These are phyloP conservation scores for Drosophila macrospina DNA, from an alignment of 2,888 invertebrate genomes.

Conservation along the genomic window DNA sequence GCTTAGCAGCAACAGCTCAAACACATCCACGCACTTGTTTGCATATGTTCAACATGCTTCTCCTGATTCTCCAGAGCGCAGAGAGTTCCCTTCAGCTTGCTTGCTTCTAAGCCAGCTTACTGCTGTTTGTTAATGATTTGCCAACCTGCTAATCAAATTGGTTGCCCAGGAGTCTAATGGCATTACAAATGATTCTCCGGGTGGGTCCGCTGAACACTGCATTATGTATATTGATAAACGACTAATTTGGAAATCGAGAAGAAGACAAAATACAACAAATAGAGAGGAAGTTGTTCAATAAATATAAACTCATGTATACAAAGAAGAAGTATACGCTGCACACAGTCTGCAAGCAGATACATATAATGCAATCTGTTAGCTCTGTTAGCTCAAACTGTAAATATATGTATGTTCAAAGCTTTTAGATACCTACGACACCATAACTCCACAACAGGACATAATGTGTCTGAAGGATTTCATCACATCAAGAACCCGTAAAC, in stretches of 20 bases:
- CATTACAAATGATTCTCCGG: slow-evolving; percentile 53
- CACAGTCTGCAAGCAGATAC: too few species aligned
- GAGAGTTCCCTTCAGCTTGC: neutral
- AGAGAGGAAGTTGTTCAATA: neutral
- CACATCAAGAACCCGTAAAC: too few species aligned
- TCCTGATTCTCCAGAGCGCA: neutral
- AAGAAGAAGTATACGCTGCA: too few species aligned
- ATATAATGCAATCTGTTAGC: too few species aligned
- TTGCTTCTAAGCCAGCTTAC: slow-evolving; percentile 30
- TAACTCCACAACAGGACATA: too few species aligned
- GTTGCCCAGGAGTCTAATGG: slow-evolving; percentile 61
- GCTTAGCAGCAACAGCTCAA: slow-evolving; percentile 46
- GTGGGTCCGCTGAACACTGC: neutral
- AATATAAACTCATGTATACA: neutral
- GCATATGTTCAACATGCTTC: slow-evolving; percentile 76
- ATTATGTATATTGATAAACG: slow-evolving; percentile 39
- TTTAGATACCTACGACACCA: too few species aligned
- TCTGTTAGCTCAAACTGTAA: too few species aligned
- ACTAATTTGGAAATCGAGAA: neutral
- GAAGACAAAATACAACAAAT: neutral
- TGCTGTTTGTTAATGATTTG: slow-evolving; percentile 75
- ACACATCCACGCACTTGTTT: slow-evolving; percentile 71
- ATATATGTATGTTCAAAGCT: too few species aligned
- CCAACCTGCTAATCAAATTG: slow-evolving; percentile 74
- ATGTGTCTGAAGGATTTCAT: too few species aligned